Base-by-base conservation (phyloP, 2,797 vertebrate genomes). In the Sebastolobus alascanus region DNA sequence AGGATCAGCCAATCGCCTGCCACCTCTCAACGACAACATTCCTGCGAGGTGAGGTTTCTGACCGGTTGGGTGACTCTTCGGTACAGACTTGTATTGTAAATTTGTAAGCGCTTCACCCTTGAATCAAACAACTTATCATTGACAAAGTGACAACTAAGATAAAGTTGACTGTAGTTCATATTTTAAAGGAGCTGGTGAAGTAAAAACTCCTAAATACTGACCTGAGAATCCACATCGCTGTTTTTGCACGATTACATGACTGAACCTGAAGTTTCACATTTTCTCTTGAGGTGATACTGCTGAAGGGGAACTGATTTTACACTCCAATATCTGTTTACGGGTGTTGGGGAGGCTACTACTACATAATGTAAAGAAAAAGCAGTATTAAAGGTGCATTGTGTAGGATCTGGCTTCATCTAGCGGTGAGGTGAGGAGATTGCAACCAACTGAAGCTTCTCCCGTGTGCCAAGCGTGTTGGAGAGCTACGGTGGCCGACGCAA, bases 61-160 rank as follows among this genome's bases (percentile, higher is more conserved):
- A 90, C 91, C 27, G 79, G 91, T 90, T 79, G 4, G 74, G 79
- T 7, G 29, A 84, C 80, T 89, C 43, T 68, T 68, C 7, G 43
- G 75, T 31, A 67, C 31, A 55, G 63, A 59, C 54, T 52, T 68
- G 46, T 60, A 27, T n/a, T 84, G 43, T 63, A 54, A 20, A 37
- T 50, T 37, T 29, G 3, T 52, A 18, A 35, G n/a, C 0, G 25
- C 43, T 79, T 86, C 25, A 68, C 33, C 43, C 37, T 82, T 73
- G 65, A 52, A 64, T 79, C 27, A 80, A 79, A 84, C 75, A 61
- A 52, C 3, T 5, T 3, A 7, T 61, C 8, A 43, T 37, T 77
- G 54, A 63, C 20, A 10, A 14, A 54, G 20, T 1, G 2, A 43
- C n/a, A 35, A 8, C 13, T 14, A 1, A 43, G 58, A 43, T 31